Evolutionary conservation across 1,140 invertebrate genomes (phyloP), one percentile per base, ranked within the genome.

Genomic region (Bombus pascuorum): DNA sequence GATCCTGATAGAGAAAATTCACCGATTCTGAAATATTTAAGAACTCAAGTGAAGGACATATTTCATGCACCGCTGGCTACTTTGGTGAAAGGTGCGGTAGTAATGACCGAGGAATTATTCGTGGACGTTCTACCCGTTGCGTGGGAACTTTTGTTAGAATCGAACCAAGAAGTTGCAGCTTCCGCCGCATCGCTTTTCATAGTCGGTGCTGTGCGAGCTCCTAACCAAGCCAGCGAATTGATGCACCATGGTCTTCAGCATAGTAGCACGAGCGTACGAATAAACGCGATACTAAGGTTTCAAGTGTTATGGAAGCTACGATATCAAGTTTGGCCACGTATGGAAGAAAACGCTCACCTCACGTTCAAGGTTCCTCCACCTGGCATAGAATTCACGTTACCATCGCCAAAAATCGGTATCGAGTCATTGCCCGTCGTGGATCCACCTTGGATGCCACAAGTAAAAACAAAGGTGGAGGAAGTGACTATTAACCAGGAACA

Each of bases 401-500:
- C 99, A 0, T 99, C 99, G 1, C 99, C 99, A 0, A 99, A 99
- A 94, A 99, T 99, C 90, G 99, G 99, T 12, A 98, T 98, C 39
- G 98, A 99, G 94, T 98, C 97, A 53, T 95, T 98, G 83, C 98
- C 98, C 4, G 98, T 99, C 3, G 98, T 99, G 0, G 99, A 99
- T 96, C 99, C 99, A 34, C 99, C 99, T 0, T 99, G 99, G 99
- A 98, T 98, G 96, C 98, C 99, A 1, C 97, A 99, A 93, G 98
- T 98, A 28, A 99, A 99, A 95, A 98, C 98, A 1, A 99, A 99
- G 95, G 98, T 99, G 44, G 99, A 99, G 96, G 99, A 99, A 96
- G 98, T 99, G 82, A 99, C 99, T 0, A 97, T 99, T n/a, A 99
- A 99, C 95, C 99, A 99, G 95, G 99, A 99, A 93, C 97, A 98